Percentiles rank a stretch among this genome's conserved stretches.
Evolutionary conservation across 2,888 invertebrate species (phyloP).

Genomic region (Calameuta filiformis): DNA sequence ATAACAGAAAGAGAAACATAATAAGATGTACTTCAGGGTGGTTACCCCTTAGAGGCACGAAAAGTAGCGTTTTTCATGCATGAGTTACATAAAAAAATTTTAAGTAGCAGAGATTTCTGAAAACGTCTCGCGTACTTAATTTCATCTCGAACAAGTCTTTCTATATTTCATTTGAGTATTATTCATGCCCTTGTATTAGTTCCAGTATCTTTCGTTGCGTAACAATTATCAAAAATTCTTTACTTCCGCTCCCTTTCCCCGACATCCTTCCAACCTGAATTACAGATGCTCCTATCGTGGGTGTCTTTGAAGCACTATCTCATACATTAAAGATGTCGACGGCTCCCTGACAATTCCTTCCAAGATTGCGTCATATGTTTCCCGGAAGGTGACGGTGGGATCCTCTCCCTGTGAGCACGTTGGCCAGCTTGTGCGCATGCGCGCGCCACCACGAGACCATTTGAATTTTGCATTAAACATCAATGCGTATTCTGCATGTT

Average conservation of each 20-base stretch:
- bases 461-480: slow-evolving; percentile 65
- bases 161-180: too few relatives aligned
- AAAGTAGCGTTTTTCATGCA: too few relatives aligned
- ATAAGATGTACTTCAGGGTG: too few relatives aligned
- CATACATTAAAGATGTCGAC: slow-evolving; percentile 29
- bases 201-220: not conserved
- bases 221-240: slow-evolving; percentile 18
- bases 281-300: not conserved
- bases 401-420: not conserved
- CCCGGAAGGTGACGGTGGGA: slow-evolving; percentile 14
- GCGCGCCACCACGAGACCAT: slow-evolving; percentile 27
- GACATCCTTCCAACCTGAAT: not conserved
- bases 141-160: too few relatives aligned
- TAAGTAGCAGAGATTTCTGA: too few relatives aligned
- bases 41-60: too few relatives aligned
- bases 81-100: too few relatives aligned
- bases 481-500: slow-evolving; percentile 49
- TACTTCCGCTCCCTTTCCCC: not conserved
- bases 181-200: too few relatives aligned
- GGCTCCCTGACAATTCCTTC: slow-evolving; percentile 53
- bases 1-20: too few relatives aligned
- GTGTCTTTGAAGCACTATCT: slow-evolving; percentile 10
- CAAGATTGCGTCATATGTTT: slow-evolving; percentile 60
- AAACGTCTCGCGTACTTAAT: too few relatives aligned
- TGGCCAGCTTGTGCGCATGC: not conserved